phyloP scores from a whole-genome alignment of 2,888 invertebrate species.

The Nomada fabriciana region DNA sequence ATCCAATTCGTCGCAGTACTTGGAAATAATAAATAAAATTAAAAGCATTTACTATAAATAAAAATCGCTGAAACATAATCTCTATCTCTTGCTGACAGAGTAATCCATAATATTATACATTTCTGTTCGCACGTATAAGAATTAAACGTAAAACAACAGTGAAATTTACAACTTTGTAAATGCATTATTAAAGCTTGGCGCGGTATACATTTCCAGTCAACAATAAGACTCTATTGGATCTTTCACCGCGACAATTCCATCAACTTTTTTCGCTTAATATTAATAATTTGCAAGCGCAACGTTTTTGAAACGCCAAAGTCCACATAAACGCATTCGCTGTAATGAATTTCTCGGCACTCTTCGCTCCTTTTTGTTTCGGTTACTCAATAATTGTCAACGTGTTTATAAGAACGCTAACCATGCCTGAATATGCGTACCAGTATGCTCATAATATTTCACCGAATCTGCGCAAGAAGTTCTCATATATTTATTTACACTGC shows the following conservation, averaged over 20 bases:
- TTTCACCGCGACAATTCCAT: constrained; percentile 55
- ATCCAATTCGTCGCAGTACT: too few relatives aligned
- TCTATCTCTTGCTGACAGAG: too few relatives aligned
- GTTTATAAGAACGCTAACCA: neutral
- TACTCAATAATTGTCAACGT: neutral
- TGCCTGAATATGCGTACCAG: neutral
- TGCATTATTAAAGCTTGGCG: neutral
- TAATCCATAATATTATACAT: too few relatives aligned
- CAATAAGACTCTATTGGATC: constrained; percentile 48
- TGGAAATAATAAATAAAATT: too few relatives aligned
- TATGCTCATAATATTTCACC: neutral
- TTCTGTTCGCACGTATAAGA: too few relatives aligned
- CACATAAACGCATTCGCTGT: constrained; percentile 41
- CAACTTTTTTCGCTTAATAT: neutral
- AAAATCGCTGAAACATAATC: too few relatives aligned
- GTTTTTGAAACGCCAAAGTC: constrained; percentile 32
- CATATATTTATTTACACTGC: too few relatives aligned
- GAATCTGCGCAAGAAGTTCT: neutral
- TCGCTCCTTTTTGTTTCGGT: constrained; percentile 2
- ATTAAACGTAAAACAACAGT: neutral
- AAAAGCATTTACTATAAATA: too few relatives aligned
- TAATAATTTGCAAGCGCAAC: neutral
- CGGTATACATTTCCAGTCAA: neutral
- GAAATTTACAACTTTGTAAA: neutral
- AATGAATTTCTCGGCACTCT: constrained; percentile 32